Evolutionary conservation across 2,888 invertebrate genomes (phyloP).

Genomic region (Aromia moschata): DNA sequence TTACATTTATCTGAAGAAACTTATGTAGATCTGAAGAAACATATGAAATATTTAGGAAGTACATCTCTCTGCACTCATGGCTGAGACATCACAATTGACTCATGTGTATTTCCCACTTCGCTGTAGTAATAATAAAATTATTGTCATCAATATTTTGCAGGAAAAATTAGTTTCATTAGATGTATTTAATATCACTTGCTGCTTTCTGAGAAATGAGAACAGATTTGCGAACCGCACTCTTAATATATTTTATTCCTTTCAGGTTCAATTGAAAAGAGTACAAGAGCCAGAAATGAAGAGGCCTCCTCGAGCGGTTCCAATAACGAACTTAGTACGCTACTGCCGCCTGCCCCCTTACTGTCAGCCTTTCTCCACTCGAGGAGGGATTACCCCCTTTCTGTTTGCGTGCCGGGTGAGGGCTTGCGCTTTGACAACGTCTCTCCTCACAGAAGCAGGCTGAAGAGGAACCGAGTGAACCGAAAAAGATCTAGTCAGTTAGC

Average conservation of each 20-base stretch:
- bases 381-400: slow-evolving; percentile 65
- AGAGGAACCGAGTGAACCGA: slow-evolving; percentile 41
- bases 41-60: no score
- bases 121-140: no score
- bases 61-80: no score
- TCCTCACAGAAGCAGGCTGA: slow-evolving; percentile 44
- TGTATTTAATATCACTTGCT: no score
- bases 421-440: slow-evolving; percentile 32
- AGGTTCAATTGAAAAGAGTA: slow-evolving; percentile 36
- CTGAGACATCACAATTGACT: no score
- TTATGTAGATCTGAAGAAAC: no score
- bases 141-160: no score
- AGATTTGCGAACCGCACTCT: no score
- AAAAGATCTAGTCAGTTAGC: slow-evolving; percentile 34
- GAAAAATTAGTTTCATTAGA: no score
- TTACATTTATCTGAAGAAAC: no score
- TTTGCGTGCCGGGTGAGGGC: slow-evolving; percentile 59
- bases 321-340: slow-evolving; percentile 71
- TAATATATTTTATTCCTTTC: background rate
- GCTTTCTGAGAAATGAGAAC: no score
- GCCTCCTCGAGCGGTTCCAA: slow-evolving; percentile 69
- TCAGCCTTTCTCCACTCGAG: slow-evolving; percentile 73
- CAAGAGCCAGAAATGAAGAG: slow-evolving; percentile 58
- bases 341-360: slow-evolving; percentile 66
- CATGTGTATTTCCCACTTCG: no score